Conservation (phyloP, 1,140 invertebrate species). For the Drosophila nikananu region DNA sequence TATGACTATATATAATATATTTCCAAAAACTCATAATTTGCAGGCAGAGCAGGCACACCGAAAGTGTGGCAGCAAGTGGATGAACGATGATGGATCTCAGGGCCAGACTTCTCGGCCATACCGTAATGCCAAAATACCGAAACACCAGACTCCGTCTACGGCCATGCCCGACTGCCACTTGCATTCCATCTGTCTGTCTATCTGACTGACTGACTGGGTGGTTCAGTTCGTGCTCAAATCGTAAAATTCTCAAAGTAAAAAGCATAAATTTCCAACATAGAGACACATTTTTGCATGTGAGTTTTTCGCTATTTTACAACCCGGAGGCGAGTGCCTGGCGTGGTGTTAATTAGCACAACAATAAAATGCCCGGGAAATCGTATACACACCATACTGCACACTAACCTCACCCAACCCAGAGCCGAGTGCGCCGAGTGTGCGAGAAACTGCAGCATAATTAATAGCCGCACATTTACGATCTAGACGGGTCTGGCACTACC, state of each 20-base stretch:
- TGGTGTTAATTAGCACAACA: constrained; percentile 74
- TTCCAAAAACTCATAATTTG: constrained; percentile 22
- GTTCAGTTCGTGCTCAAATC: constrained; percentile 36
- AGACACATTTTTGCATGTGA: constrained; percentile 41
- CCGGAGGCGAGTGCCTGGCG: constrained; percentile 25
- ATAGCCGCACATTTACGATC: constrained; percentile 35
- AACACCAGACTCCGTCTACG: constrained; percentile 41
- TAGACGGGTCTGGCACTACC: constrained; percentile 13
- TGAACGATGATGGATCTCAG: constrained; percentile 11
- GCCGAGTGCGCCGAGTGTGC: constrained; percentile 26
- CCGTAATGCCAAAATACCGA: constrained; percentile 7
- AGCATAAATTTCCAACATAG: constrained; percentile 56
- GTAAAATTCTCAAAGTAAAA: constrained; percentile 40
- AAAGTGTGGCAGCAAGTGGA: constrained; percentile 39
- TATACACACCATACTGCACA: constrained; percentile 12
- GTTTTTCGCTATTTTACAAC: constrained; percentile 52
- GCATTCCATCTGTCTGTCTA: constrained; percentile 34
- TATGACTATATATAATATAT: background rate
- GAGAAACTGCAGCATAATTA: constrained; percentile 57
- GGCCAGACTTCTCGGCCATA: constrained; percentile 36
- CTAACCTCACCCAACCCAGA: constrained; percentile 72
- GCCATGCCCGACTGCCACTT: constrained; percentile 45
- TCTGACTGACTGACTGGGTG: background rate
- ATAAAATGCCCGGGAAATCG: constrained; percentile 47
- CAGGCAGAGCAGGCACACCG: constrained; percentile 7